Conservation (phyloP, 2,888 invertebrate genomes). For the Cremastinae sp. region DNA sequence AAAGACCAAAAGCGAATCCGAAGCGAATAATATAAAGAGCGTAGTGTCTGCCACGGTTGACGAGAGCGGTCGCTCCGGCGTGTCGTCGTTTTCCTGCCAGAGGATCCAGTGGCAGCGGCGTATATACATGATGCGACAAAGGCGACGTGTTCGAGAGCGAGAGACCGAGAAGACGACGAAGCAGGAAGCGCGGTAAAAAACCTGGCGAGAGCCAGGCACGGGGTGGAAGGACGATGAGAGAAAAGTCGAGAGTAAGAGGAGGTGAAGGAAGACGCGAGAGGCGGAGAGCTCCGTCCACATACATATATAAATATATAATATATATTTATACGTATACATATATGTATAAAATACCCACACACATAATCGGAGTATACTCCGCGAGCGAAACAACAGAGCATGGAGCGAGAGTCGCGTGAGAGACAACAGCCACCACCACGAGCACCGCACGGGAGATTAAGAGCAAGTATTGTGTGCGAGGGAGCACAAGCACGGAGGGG, state of each 20-base stretch:
- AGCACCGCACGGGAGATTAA: conserved; percentile 45
- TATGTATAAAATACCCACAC: too few species aligned
- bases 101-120: too few species aligned
- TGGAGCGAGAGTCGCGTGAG: conserved; percentile 50
- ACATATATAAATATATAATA: too few species aligned
- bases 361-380: conserved; percentile 54
- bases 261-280: conserved; percentile 43
- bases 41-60: conserved; percentile 63
- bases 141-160: too few species aligned
- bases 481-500: conserved; percentile 24
- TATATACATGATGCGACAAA: too few species aligned
- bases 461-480: conserved; percentile 37
- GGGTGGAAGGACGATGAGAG: too few species aligned
- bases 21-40: conserved; percentile 22
- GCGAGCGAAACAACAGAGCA: conserved; percentile 62
- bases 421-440: conserved; percentile 50
- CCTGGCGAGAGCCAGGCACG: too few species aligned
- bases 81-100: conserved; percentile 74
- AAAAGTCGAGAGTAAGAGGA: too few species aligned
- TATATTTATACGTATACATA: too few species aligned
- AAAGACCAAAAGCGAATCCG: conserved; percentile 31
- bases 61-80: conserved; percentile 72
- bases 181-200: too few species aligned
- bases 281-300: too few species aligned
- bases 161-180: too few species aligned